These are phyloP conservation scores for Protomyctophum bolini DNA, from an alignment of 2,113 vertebrate species.

Conservation along the genomic window DNA sequence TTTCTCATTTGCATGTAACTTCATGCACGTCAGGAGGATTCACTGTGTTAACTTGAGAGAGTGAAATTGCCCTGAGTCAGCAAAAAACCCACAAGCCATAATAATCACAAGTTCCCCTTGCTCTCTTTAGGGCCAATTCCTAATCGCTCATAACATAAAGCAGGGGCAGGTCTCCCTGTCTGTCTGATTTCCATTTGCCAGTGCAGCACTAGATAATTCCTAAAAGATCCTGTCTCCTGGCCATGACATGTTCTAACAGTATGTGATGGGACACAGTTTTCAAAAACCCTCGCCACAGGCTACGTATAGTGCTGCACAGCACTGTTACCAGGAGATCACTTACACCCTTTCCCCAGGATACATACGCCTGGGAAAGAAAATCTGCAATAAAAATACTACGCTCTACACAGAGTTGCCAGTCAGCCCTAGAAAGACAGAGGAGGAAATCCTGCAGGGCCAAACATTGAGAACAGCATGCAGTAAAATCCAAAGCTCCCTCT, in stretches of 20 bases:
- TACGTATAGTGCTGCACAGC: slow-evolving; percentile 56
- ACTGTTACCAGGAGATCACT: slow-evolving; percentile 68
- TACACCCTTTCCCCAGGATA: slow-evolving; percentile 57
- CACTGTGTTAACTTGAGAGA: slow-evolving; percentile 48
- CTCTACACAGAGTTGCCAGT: slow-evolving; percentile 58
- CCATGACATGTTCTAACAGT: slow-evolving; percentile 72
- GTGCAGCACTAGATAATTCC: slow-evolving; percentile 67
- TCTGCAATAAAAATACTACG: slow-evolving; percentile 63
- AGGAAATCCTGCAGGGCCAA: slow-evolving; percentile 35
- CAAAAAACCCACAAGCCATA: slow-evolving; percentile 44
- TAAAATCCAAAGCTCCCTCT: too few relatives aligned
- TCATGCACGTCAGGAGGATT: slow-evolving; percentile 55
- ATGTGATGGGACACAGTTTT: slow-evolving; percentile 61
- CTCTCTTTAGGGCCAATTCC: slow-evolving; percentile 31
- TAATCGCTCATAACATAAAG: slow-evolving; percentile 49
- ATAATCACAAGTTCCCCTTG: slow-evolving; percentile 36
- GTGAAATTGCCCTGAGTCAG: slow-evolving; percentile 43
- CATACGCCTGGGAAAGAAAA: slow-evolving; percentile 69
- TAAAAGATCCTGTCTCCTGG: slow-evolving; percentile 67
- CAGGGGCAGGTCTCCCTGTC: slow-evolving; percentile 57
- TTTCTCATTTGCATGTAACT: slow-evolving; percentile 36
- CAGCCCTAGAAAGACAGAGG: slow-evolving; percentile 40
- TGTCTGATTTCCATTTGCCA: slow-evolving; percentile 67
- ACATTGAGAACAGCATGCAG: not conserved
- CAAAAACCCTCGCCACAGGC: slow-evolving; percentile 66